Conservation (phyloP, 2,113 vertebrate genomes). For the Trichomycterus rosablanca region DNA sequence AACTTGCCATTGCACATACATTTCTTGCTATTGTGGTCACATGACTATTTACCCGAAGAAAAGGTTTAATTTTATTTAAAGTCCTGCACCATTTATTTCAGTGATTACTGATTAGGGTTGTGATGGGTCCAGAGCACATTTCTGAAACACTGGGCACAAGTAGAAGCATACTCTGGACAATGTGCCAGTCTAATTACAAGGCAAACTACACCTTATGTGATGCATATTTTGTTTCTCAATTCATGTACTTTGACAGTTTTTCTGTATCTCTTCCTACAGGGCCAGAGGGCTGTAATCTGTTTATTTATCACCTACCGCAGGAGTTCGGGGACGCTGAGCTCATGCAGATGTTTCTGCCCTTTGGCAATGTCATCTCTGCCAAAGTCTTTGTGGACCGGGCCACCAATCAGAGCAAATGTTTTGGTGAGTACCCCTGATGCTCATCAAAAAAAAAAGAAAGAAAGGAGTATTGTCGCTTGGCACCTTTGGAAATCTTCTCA, state of each 20-base stretch:
- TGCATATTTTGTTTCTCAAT: neutral
- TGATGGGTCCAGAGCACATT: too few relatives aligned
- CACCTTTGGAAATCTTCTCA: constrained; percentile 47
- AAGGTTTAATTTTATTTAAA: too few relatives aligned
- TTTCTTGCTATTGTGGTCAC: too few relatives aligned
- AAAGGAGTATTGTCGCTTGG: neutral
- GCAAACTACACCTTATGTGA: neutral
- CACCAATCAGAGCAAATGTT: constrained; percentile 99
- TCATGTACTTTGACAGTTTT: neutral
- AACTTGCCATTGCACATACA: too few relatives aligned
- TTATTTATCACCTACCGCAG: constrained; percentile 99
- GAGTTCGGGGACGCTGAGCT: constrained; percentile 96
- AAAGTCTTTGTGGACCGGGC: constrained; percentile 98
- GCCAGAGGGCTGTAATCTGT: constrained; percentile 98
- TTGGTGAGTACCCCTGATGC: constrained; percentile 75
- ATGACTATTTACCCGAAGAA: too few relatives aligned
- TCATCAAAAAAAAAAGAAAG: constrained; percentile 15
- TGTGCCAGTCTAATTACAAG: too few relatives aligned
- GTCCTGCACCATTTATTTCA: too few relatives aligned
- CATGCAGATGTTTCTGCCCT: constrained; percentile 97
- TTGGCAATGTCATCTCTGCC: constrained; percentile 96
- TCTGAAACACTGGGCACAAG: too few relatives aligned
- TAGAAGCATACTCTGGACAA: too few relatives aligned
- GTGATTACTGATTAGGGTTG: too few relatives aligned
- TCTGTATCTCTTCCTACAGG: constrained; percentile 65